Percentiles rank a stretch among this genome's conserved stretches.
Conservation (phyloP, 2,888 invertebrate genomes). For the Hypselothyrea guttata region DNA sequence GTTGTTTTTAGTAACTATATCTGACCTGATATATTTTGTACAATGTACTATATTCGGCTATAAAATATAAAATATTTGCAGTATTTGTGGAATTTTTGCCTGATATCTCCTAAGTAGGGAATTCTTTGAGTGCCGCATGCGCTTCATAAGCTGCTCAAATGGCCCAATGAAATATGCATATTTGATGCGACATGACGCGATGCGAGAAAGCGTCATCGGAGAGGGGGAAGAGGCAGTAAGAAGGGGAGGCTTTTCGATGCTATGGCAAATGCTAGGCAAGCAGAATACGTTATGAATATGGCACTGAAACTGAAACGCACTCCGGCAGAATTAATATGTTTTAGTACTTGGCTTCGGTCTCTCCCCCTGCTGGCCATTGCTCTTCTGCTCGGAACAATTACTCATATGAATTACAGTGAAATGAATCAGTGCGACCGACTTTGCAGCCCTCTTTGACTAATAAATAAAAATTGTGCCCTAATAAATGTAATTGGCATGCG, state of each 20-base stretch:
- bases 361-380: too few relatives aligned
- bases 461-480: slow-evolving; percentile 68
- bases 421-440: slow-evolving; percentile 51
- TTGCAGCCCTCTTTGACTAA: slow-evolving; percentile 26
- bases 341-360: slow-evolving; percentile 6
- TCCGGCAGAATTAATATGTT: slow-evolving; percentile 53
- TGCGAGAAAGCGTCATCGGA: slow-evolving; percentile 18
- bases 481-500: slow-evolving; percentile 71
- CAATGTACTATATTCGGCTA: too few relatives aligned
- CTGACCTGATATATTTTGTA: too few relatives aligned
- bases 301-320: slow-evolving; percentile 23
- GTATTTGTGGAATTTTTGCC: background rate
- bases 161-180: slow-evolving; percentile 67
- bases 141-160: slow-evolving; percentile 49
- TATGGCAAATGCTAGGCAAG: slow-evolving; percentile 18
- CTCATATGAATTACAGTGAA: slow-evolving; percentile 66
- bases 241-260: background rate
- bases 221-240: background rate
- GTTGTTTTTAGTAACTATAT: too few relatives aligned
- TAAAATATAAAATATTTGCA: too few relatives aligned
- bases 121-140: slow-evolving; percentile 40
- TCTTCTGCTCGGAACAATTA: slow-evolving; percentile 57
- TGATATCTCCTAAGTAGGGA: background rate
- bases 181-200: slow-evolving; percentile 56
- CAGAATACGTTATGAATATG: slow-evolving; percentile 30